phyloP scores from a whole-genome alignment of 2,888 invertebrate species.

The Andrena marginata region DNA sequence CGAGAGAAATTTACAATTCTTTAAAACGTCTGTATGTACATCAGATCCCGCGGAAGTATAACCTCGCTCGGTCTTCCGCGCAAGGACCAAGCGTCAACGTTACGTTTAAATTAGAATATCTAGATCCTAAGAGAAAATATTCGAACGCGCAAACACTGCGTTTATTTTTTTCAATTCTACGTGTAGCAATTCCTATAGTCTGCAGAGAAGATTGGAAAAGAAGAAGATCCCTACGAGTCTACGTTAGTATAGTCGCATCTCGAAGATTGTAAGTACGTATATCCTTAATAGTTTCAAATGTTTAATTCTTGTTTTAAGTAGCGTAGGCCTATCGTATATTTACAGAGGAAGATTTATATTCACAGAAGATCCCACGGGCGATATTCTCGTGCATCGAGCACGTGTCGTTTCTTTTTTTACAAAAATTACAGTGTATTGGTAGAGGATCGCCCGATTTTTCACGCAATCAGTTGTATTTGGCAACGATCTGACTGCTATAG shows the following conservation, averaged over 20 bases:
- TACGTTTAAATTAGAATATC: constrained; percentile 35
- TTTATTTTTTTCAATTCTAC: constrained; percentile 35
- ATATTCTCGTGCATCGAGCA: neutral
- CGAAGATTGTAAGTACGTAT: constrained; percentile 26
- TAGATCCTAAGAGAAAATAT: constrained; percentile 38
- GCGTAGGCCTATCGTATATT: constrained; percentile 29
- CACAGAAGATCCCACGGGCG: constrained; percentile 42
- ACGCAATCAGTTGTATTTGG: constrained; percentile 46
- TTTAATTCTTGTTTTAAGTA: neutral
- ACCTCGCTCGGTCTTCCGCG: neutral
- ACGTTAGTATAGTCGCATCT: constrained; percentile 17
- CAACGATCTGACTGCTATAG: constrained; percentile 46
- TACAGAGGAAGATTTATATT: constrained; percentile 47
- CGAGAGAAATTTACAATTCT: constrained; percentile 31
- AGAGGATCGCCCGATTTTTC: constrained; percentile 16
- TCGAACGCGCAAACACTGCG: constrained; percentile 32
- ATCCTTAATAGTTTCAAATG: constrained; percentile 13
- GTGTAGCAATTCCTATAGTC: constrained; percentile 76
- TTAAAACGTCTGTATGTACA: constrained; percentile 32
- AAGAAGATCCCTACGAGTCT: constrained; percentile 38
- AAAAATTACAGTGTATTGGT: constrained; percentile 52
- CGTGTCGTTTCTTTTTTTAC: constrained; percentile 35
- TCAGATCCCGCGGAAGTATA: constrained; percentile 8
- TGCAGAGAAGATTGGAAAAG: constrained; percentile 68
- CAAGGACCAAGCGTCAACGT: constrained; percentile 18